Percentiles rank a stretch among this genome's conserved stretches.
These are phyloP conservation scores for Petrocephalus zakoni DNA, from an alignment of 2,113 vertebrate species.

Conservation along the genomic window DNA sequence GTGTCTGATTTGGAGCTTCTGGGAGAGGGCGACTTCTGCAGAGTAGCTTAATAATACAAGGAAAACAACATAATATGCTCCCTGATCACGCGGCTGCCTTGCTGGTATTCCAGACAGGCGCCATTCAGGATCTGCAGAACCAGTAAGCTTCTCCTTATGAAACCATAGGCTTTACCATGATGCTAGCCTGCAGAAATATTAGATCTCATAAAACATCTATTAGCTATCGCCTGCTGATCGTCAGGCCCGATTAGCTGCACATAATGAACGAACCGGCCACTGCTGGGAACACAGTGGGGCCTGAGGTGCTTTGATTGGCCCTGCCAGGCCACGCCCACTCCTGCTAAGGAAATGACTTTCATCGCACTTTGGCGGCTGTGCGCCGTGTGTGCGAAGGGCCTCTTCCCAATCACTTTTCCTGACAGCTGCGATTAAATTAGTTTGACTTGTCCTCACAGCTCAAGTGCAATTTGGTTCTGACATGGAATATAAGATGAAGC, in stretches of 20 bases:
- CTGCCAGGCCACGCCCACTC: not conserved
- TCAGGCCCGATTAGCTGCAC: not conserved
- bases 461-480: slow-evolving; percentile 48
- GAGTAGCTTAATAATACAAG: slow-evolving; percentile 11
- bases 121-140: not conserved
- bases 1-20: slow-evolving; percentile 66
- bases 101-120: not conserved
- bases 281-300: not conserved
- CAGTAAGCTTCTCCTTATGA: not conserved
- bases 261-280: not conserved
- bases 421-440: slow-evolving; percentile 54
- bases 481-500: slow-evolving; percentile 37
- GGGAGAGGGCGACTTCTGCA: slow-evolving; percentile 46
- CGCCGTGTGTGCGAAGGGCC: not conserved
- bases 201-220: slow-evolving; percentile 2
- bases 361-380: not conserved
- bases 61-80: not conserved
- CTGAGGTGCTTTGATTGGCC: not conserved
- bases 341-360: not conserved
- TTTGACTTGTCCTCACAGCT: slow-evolving; percentile 51
- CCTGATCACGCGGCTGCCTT: not conserved
- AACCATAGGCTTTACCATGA: not conserved
- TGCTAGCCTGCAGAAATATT: not conserved
- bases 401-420: slow-evolving; percentile 36
- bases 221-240: not conserved